phyloP scores from a whole-genome alignment of 2,797 vertebrate species.

The Peromyscus aztecus region DNA sequence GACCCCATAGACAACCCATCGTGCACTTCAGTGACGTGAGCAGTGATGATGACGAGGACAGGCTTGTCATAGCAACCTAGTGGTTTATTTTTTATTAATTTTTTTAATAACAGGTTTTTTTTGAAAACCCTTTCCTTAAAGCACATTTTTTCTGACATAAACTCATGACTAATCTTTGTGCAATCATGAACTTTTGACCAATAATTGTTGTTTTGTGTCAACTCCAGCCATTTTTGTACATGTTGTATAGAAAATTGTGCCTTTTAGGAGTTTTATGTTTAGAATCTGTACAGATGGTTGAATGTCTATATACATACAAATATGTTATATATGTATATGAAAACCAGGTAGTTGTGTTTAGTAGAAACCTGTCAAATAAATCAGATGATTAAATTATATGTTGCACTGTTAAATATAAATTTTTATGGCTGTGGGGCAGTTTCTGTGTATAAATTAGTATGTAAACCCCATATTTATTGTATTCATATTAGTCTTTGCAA shows the following conservation, averaged over 20 bases:
- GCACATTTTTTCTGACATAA: conserved; percentile 97
- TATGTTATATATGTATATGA: conserved; percentile 92
- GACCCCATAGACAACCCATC: conserved; percentile 87
- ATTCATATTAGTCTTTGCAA: conserved; percentile 97
- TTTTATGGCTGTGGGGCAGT: conserved; percentile 97
- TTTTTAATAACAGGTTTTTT: conserved; percentile 92
- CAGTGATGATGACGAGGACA: conserved; percentile 97
- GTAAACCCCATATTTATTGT: conserved; percentile 99
- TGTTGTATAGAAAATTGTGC: conserved; percentile 99
- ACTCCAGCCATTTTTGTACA: conserved; percentile 96
- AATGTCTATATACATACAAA: conserved; percentile 90
- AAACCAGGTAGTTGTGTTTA: conserved; percentile 95
- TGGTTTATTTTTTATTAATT: conserved; percentile 81
- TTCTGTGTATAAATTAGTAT: conserved; percentile 98
- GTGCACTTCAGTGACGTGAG: conserved; percentile 94
- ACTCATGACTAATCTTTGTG: conserved; percentile 95
- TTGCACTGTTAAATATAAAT: conserved; percentile 98
- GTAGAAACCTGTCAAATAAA: conserved; percentile 93
- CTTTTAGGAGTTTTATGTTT: conserved; percentile 98
- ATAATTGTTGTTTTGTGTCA: conserved; percentile 93
- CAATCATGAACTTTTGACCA: conserved; percentile 98
- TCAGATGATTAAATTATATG: conserved; percentile 95
- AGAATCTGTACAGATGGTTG: conserved; percentile 97
- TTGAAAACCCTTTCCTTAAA: conserved; percentile 93
- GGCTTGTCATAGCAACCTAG: conserved; percentile 98